Evolutionary conservation across 2,113 vertebrate species (phyloP).

Genomic region (Pteropus alecto): DNA sequence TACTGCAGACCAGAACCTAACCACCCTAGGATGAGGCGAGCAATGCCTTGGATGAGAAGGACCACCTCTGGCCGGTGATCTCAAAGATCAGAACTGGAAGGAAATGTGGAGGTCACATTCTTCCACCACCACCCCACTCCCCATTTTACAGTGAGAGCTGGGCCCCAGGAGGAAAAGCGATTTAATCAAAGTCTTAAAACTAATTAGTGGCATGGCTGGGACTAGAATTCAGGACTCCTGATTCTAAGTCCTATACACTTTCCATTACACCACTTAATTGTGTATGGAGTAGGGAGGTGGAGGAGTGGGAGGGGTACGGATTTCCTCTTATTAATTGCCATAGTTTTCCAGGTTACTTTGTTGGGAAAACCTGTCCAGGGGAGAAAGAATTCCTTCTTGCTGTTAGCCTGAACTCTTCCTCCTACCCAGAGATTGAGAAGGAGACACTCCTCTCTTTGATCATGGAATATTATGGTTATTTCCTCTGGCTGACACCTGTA

Average conservation of each 20-base stretch:
- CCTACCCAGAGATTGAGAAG: background rate
- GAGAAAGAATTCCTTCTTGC: slow-evolving; percentile 25
- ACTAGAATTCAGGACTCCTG: slow-evolving; percentile 50
- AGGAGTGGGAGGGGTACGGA: slow-evolving; percentile 64
- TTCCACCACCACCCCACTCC: background rate
- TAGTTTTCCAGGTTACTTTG: slow-evolving; percentile 75
- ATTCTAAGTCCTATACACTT: slow-evolving; percentile 61
- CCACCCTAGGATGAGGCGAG: background rate
- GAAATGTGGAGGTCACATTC: slow-evolving; percentile 20
- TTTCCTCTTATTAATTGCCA: slow-evolving; percentile 72
- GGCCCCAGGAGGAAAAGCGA: slow-evolving; percentile 51
- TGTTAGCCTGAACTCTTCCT: slow-evolving; percentile 5
- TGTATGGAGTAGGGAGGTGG: slow-evolving; percentile 54
- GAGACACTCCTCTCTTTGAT: background rate
- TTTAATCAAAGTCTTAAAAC: slow-evolving; percentile 47
- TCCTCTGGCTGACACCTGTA: slow-evolving; percentile 47
- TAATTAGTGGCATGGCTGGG: slow-evolving; percentile 21
- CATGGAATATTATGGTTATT: background rate
- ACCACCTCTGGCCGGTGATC: background rate
- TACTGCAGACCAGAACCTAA: background rate
- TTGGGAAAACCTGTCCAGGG: slow-evolving; percentile 66
- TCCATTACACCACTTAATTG: slow-evolving; percentile 78
- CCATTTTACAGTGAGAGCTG: slow-evolving; percentile 34
- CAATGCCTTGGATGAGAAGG: background rate
- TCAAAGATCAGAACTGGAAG: background rate